These are phyloP conservation scores for Pseudomyrmex dendroicus DNA, from an alignment of 1,140 invertebrate species.

Conservation along the genomic window DNA sequence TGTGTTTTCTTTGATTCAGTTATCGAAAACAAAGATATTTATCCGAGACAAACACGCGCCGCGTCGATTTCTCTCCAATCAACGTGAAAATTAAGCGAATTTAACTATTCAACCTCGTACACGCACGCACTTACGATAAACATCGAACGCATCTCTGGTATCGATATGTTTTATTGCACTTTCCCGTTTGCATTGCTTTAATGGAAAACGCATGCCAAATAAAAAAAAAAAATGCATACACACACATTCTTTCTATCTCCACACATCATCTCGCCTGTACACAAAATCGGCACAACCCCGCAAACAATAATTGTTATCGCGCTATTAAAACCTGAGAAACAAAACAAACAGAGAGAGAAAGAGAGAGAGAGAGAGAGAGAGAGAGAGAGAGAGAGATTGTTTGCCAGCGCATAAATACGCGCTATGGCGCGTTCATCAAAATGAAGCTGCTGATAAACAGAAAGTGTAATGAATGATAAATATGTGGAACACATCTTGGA, in stretches of 20 bases:
- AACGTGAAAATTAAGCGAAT: constrained; percentile 33
- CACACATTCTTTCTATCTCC: no score
- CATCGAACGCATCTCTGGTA: constrained; percentile 31
- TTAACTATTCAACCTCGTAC: constrained; percentile 31
- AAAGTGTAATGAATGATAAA: not conserved
- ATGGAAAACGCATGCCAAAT: constrained; percentile 38
- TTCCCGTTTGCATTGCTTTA: constrained; percentile 47
- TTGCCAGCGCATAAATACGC: not conserved
- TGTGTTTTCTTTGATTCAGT: not conserved
- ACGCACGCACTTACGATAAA: constrained; percentile 25
- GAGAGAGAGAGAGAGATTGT: not conserved
- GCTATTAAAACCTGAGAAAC: constrained; percentile 13
- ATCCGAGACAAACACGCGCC: not conserved
- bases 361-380: no score
- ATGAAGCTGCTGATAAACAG: not conserved
- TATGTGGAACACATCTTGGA: no score
- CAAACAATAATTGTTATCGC: constrained; percentile 34
- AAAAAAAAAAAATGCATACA: constrained; percentile 34
- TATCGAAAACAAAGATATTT: not conserved
- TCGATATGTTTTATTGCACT: constrained; percentile 23
- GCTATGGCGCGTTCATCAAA: not conserved
- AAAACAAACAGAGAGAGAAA: constrained; percentile 15
- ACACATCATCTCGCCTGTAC: not conserved
- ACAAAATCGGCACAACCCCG: constrained; percentile 12
- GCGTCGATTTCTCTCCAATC: not conserved